Evolutionary conservation across 2,113 vertebrate species (phyloP), one percentile per base, ranked within the genome.

Genomic region (Struthio camelus): DNA sequence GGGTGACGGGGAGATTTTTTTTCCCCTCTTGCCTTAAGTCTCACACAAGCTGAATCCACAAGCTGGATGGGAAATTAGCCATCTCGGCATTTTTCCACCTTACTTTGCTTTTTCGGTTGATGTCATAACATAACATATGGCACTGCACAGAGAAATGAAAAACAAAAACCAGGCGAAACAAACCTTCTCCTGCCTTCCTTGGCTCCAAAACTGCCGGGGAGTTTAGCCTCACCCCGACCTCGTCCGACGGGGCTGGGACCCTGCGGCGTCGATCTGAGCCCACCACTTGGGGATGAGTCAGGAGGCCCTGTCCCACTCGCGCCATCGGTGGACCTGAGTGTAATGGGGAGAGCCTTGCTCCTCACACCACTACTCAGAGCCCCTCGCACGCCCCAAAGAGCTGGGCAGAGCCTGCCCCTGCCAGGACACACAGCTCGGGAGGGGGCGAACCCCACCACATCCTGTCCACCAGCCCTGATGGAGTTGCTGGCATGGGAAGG

Each of bases 51-150:
- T 78, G 85, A 36, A 93, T 58, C 65, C 93, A 82, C 38, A 61
- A 40, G 85, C 94, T 89, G 92, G 51, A 72, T 92, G 94, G 96
- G 97, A 97, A 96, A 96, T 90, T 16, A 89, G 97, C 95, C 95
- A 92, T 90, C 95, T 96, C 84, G 90, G 97, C 96, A 91, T 59
- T 95, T 97, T 96, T 97, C 96, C 96, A 96, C 96, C 93, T 96
- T 93, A 90, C 83, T 96, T 95, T 85, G 95, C 94, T 89, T 94
- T 91, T 95, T 93, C 0, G 0, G 88, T 59, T 65, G 87, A 91
- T 96, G 93, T 93, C 96, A 87, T 85, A 93, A 87, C 0, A 2
- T 90, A 96, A 90, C 96, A 95, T 85, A 97, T 91, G 96, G 96
- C 93, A 90, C 14, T 2, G 25, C 69, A 65, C 46, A 46, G 80